Base-by-base conservation (phyloP, 2,888 invertebrate genomes). In the Dyspetes luteomarginatus region DNA sequence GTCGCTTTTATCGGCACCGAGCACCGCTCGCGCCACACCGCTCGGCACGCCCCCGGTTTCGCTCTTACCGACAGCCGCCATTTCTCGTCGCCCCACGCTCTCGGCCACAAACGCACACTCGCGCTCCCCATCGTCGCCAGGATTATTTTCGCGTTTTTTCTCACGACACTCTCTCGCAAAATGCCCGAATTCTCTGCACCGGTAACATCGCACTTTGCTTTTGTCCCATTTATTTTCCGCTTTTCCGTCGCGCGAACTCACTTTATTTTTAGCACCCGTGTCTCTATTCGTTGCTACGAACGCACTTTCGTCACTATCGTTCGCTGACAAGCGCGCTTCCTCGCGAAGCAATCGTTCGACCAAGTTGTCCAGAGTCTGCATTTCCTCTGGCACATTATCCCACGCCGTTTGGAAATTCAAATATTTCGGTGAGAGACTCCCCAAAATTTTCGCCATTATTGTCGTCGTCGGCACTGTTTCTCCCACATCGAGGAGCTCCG, bases 371-470 rank as follows among this genome's bases (percentile, higher is more conserved):
- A 65, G 0, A n/a, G 3, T 48, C 52, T 68, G 68, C 30, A 68
- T 36, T 3, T 68, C 30, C 3, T 17, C 7, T 48, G 62, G 52
- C 43, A 78, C 72, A 19, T 62, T 72, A 26, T 78, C 78, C 72
- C 43, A n/a, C 43, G 43, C 43, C 1, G 43, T 43, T 43, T 43
- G 43, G 15, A 43, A 43, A 5, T 5, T 43, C 78, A 74, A 45
- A 67, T 60, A 75, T 60, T 55, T 75, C 28, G 74, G 17, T 3
- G 78, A n/a, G 12, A 78, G 28, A 58, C 78, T 74, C 48, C 55
- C 78, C 4, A 78, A 68, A 26, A 78, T 56, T 58, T 78, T 78
- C 24, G 74, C 74, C 50, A 75, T 75, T n/a, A 78, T 58, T 0
- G 78, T 67, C 9, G 45, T 60, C 1, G 26, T 36, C 19, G 78